Evolutionary conservation across 2,888 invertebrate genomes (phyloP).

Genomic region (Odontomyia ornata): DNA sequence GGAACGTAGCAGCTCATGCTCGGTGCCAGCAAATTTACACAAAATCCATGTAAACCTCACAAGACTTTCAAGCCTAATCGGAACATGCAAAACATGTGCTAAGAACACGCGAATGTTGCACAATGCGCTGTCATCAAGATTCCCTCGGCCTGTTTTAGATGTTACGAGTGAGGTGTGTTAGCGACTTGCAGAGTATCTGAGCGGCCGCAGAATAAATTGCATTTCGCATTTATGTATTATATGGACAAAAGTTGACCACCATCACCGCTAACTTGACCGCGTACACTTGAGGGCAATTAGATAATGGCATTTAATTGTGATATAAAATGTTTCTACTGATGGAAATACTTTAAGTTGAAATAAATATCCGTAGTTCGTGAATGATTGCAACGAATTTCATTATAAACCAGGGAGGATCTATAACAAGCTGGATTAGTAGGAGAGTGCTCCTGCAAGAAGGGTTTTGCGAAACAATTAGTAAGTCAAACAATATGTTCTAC

Average conservation of each 20-base stretch:
- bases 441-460: too few relatives aligned
- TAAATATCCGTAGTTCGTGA: too few relatives aligned
- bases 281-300: neutral
- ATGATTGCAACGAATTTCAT: too few relatives aligned
- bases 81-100: slow-evolving; percentile 45
- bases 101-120: slow-evolving; percentile 44
- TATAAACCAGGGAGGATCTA: too few relatives aligned
- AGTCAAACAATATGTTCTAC: too few relatives aligned
- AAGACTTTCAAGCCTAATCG: slow-evolving; percentile 44
- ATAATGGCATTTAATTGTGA: neutral
- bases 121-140: slow-evolving; percentile 45
- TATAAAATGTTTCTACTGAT: neutral
- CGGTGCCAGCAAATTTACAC: slow-evolving; percentile 32
- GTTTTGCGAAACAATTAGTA: too few relatives aligned
- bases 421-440: too few relatives aligned
- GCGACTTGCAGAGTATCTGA: neutral
- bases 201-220: slow-evolving; percentile 5
- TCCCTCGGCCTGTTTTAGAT: neutral
- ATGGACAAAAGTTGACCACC: slow-evolving; percentile 11
- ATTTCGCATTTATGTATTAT: slow-evolving; percentile 1
- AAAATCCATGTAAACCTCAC: slow-evolving; percentile 43
- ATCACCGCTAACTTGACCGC: neutral
- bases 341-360: too few relatives aligned
- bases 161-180: neutral
- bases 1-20: slow-evolving; percentile 14